Conservation (phyloP, 2,113 vertebrate species). For the Channa maculata region DNA sequence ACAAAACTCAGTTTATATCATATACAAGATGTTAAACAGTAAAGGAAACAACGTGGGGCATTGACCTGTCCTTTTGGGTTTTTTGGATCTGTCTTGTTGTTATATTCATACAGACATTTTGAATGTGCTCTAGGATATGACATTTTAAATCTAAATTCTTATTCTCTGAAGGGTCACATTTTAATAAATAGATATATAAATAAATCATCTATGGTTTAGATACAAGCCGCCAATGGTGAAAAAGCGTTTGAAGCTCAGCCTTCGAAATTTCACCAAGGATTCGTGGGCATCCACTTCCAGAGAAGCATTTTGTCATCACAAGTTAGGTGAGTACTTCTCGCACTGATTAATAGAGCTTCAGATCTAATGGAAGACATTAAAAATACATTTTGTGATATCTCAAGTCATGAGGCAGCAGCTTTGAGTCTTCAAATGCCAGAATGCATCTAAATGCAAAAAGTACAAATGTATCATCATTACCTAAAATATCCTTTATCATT, state of each 20-base stretch:
- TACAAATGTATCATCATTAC: not conserved
- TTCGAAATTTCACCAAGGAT: constrained; percentile 23
- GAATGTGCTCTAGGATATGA: too few species aligned
- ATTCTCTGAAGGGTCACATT: not conserved
- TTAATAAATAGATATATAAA: not conserved
- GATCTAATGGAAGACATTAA: not conserved
- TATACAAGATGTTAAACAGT: constrained; percentile 2
- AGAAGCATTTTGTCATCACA: constrained; percentile 39
- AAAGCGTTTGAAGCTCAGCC: constrained; percentile 37
- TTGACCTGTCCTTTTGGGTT: not conserved
- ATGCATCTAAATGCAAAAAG: not conserved
- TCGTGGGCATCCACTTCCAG: constrained; percentile 43
- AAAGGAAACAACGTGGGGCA: not conserved
- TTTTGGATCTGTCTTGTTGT: not conserved
- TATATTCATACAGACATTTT: not conserved
- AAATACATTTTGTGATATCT: not conserved
- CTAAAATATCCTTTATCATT: too few species aligned
- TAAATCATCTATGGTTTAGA: constrained; percentile 1
- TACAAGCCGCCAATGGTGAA: constrained; percentile 27
- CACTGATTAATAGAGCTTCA: not conserved
- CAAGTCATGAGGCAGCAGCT: not conserved
- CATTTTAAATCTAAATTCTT: not conserved
- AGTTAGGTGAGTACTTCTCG: constrained; percentile 30
- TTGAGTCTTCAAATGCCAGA: not conserved
- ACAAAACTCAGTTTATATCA: not conserved